A percentile compares a stretch with the other conserved stretches of the same genome.
These are phyloP conservation scores for Passer domesticus DNA, from an alignment of 2,113 vertebrate genomes.

Conservation along the genomic window DNA sequence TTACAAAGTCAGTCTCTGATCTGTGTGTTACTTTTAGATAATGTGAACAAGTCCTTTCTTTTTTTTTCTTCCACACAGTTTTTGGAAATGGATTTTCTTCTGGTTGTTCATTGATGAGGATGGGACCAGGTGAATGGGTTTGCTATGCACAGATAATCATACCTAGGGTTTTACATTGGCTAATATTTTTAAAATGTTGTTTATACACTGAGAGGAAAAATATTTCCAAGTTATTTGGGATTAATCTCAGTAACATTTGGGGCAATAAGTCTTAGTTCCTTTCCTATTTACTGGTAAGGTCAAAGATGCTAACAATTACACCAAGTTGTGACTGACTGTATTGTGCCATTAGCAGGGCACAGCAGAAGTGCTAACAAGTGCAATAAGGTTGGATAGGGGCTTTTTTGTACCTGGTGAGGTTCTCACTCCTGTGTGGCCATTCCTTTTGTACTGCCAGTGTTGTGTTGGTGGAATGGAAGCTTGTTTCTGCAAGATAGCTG, in stretches of 20 bases:
- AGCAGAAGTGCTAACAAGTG: neutral
- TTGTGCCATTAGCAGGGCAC: neutral
- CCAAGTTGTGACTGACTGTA: neutral
- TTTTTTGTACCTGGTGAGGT: neutral
- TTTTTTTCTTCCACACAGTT: neutral
- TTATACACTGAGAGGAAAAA: neutral
- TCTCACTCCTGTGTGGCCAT: neutral
- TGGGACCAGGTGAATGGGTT: neutral
- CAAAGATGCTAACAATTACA: neutral
- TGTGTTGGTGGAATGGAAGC: neutral
- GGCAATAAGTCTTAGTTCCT: neutral
- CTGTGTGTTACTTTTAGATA: neutral
- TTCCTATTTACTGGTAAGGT: neutral
- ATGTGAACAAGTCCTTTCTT: neutral
- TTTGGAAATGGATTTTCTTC: neutral
- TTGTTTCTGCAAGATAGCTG: neutral
- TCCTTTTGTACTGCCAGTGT: neutral
- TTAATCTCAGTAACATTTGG: neutral
- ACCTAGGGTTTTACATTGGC: neutral
- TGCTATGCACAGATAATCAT: accelerated
- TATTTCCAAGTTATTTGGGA: neutral
- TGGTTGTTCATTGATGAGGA: neutral
- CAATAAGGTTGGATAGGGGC: neutral
- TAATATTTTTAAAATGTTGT: neutral
- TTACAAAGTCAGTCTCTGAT: neutral